Conservation (phyloP, 1,140 invertebrate species). For the Bursaphelenchus mucronatus region DNA sequence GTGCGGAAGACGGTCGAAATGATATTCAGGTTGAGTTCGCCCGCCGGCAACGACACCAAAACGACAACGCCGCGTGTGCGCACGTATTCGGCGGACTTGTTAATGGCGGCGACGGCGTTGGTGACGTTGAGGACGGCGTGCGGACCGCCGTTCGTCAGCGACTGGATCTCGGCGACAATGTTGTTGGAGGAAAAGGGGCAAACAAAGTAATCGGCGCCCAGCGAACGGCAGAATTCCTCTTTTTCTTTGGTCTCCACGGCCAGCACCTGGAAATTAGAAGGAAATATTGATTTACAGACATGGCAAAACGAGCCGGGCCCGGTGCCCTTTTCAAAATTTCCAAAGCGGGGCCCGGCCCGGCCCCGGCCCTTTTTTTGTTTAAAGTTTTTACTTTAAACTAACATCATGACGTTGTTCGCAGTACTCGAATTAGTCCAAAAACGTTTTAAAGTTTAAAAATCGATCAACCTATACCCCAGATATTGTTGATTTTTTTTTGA, state of each 20-base stretch:
- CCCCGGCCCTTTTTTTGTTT: too few species aligned
- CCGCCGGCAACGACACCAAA: conserved; percentile 29
- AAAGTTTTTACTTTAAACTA: too few species aligned
- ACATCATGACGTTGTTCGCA: too few species aligned
- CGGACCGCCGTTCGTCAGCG: conserved; percentile 28
- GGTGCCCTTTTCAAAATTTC: too few species aligned
- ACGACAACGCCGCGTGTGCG: conserved; percentile 28
- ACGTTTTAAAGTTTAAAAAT: too few species aligned
- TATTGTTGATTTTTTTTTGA: too few species aligned
- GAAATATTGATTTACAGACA: too few species aligned
- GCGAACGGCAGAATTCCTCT: not conserved
- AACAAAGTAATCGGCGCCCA: conserved; percentile 10
- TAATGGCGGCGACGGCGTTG: conserved; percentile 18
- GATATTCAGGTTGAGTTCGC: conserved; percentile 17
- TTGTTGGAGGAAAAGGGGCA: not conserved
- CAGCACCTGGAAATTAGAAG: not conserved
- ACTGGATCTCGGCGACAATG: not conserved
- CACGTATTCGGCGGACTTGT: conserved; percentile 21
- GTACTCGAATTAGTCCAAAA: too few species aligned
- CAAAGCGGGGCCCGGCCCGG: too few species aligned
- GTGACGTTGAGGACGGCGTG: conserved; percentile 32
- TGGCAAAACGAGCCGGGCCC: too few species aligned
- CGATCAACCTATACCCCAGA: too few species aligned
- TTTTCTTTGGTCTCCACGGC: conserved; percentile 14
- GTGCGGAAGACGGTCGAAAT: conserved; percentile 23